A percentile compares a stretch with the other conserved stretches of the same genome.
These are phyloP conservation scores for Mobula hypostoma DNA, from an alignment of 2,113 vertebrate species.

Conservation along the genomic window DNA sequence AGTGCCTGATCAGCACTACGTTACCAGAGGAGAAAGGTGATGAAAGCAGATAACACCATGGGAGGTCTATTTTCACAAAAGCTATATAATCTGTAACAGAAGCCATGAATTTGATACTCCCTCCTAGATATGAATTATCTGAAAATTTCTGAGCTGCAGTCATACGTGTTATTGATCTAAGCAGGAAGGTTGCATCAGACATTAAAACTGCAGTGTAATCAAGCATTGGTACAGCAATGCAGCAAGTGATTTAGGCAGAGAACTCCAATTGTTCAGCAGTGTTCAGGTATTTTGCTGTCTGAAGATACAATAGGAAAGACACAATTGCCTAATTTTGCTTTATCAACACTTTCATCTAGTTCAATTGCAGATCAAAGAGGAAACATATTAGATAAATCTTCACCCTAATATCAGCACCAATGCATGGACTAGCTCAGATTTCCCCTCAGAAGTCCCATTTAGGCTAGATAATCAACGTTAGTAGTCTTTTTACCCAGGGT, in stretches of 20 bases:
- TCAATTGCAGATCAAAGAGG: background rate
- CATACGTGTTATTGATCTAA: background rate
- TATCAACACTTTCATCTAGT: background rate
- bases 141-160: background rate
- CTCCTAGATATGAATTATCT: background rate
- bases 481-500: too few species aligned
- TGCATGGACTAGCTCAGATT: too few species aligned
- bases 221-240: background rate
- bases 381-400: background rate
- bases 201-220: background rate
- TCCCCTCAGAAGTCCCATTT: too few species aligned
- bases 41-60: background rate
- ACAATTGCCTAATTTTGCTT: background rate
- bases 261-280: background rate
- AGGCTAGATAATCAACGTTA: too few species aligned
- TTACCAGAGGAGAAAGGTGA: background rate
- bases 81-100: background rate
- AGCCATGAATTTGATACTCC: conserved; percentile 5
- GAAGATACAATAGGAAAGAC: background rate
- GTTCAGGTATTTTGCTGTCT: background rate
- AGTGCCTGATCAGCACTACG: background rate
- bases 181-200: background rate
- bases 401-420: too few species aligned
- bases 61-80: background rate
- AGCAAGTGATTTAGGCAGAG: background rate